Percentiles rank a stretch among this genome's conserved stretches.
Conservation (phyloP, 2,113 vertebrate species). For the Ageneiosus marmoratus region DNA sequence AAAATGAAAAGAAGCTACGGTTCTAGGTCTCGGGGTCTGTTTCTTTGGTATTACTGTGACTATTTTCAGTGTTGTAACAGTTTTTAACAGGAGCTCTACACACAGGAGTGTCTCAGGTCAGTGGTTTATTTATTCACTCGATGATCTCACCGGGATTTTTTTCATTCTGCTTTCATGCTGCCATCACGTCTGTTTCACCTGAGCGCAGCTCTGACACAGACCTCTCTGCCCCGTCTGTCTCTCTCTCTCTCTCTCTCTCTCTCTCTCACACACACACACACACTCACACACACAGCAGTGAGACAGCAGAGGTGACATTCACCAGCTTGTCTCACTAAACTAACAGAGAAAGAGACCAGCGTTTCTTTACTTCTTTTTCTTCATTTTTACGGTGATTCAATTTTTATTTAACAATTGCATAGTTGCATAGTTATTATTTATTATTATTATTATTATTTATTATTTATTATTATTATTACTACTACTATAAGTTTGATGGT, state of each 20-base stretch:
- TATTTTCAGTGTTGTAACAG: background rate
- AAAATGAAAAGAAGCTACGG: background rate
- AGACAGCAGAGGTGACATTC: constrained; percentile 87
- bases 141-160: background rate
- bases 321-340: constrained; percentile 79
- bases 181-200: constrained; percentile 49
- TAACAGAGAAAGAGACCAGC: constrained; percentile 64
- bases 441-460: constrained; percentile 9
- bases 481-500: too few relatives aligned
- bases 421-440: background rate
- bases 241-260: background rate
- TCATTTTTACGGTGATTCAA: background rate
- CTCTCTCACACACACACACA: constrained; percentile 11
- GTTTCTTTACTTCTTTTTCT: background rate
- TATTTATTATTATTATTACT: background rate
- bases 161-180: constrained; percentile 29
- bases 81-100: background rate
- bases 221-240: constrained; percentile 23
- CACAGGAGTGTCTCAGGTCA: background rate
- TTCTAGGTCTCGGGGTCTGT: too few relatives aligned
- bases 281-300: constrained; percentile 69
- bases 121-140: background rate
- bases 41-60: too few relatives aligned
- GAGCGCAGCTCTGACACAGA: constrained; percentile 51
- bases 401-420: background rate